These are phyloP conservation scores for Pseudopipra pipra DNA, from an alignment of 2,113 vertebrate species.

Conservation along the genomic window DNA sequence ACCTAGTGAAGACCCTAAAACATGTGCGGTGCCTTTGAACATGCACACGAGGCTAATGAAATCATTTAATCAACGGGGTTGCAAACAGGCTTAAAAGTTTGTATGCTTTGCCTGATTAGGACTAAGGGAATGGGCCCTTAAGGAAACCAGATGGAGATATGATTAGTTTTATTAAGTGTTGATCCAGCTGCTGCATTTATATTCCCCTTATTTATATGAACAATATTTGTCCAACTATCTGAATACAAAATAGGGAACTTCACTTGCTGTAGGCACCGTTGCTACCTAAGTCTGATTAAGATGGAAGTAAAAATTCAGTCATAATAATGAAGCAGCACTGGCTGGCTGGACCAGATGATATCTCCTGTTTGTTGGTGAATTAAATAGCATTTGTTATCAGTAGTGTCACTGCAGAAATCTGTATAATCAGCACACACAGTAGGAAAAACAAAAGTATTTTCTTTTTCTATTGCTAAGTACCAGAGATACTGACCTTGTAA, in stretches of 20 bases:
- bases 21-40: not conserved
- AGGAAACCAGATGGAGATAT: constrained; percentile 51
- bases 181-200: constrained; percentile 60
- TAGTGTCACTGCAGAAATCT: not conserved
- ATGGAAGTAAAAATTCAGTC: not conserved
- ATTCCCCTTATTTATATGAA: constrained; percentile 45
- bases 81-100: constrained; percentile 54
- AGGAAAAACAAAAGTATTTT: not conserved
- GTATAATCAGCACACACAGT: not conserved
- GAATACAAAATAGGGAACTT: constrained; percentile 37
- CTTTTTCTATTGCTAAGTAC: not conserved
- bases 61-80: constrained; percentile 48
- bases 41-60: constrained; percentile 23
- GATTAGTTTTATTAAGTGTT: constrained; percentile 64
- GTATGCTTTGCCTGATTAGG: constrained; percentile 46
- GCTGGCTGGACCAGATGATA: not conserved
- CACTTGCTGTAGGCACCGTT: not conserved
- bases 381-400: constrained; percentile 8
- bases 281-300: constrained; percentile 42
- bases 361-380: not conserved
- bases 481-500: constrained; percentile 88
- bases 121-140: constrained; percentile 43
- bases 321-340: not conserved
- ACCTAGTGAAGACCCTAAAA: not conserved
- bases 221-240: constrained; percentile 50